Evolutionary conservation across 2,888 invertebrate genomes (phyloP), one percentile per base, ranked within the genome.

Genomic region (Beris chalybata): DNA sequence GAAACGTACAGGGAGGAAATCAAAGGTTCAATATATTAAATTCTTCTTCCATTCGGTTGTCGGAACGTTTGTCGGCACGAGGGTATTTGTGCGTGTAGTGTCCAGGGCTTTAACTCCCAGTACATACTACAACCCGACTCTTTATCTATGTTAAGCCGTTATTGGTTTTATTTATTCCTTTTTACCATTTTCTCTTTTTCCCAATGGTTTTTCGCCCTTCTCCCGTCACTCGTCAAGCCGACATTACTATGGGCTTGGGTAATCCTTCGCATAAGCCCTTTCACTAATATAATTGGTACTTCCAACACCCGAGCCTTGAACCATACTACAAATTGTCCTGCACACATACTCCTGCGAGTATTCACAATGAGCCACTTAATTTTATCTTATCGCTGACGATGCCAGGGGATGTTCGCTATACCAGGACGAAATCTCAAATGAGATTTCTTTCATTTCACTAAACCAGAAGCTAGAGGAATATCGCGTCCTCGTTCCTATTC

Each of bases 201-300:
- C 22, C 2, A 22, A 22, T 22, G 22, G 22, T 22, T 22, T 63
- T 64, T 30, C 54, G 64, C 64, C 55, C 54, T 64, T 15, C 53
- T 54, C 64, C 55, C 64, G 55, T 55, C 54, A 38, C 38, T 38
- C 38, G 38, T 22, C 22, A 22, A 22, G 22, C 22, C 22, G 3
- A 38, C 38, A 38, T 38, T 38, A 9, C 38, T 38, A 7, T 38
- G 7, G 38, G 7, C 38, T 22, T 22, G 22, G 47, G 55, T 64
- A 64, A 64, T 64, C 64, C 64, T 44, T 31, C 31, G 45, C 15
- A 64, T 55, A 55, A 64, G 64, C 45, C 64, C 44, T 64, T 64
- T 64, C 47, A 64, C 47, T 64, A 55, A 31, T 31, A 64, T 64
- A 64, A 64, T 64, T 64, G 64, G 64, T 64, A 54, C 55, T 64